A percentile compares a stretch with the other conserved stretches of the same genome.
These are phyloP conservation scores for Scolopax mira DNA, from an alignment of 2,113 vertebrate genomes.

Conservation along the genomic window DNA sequence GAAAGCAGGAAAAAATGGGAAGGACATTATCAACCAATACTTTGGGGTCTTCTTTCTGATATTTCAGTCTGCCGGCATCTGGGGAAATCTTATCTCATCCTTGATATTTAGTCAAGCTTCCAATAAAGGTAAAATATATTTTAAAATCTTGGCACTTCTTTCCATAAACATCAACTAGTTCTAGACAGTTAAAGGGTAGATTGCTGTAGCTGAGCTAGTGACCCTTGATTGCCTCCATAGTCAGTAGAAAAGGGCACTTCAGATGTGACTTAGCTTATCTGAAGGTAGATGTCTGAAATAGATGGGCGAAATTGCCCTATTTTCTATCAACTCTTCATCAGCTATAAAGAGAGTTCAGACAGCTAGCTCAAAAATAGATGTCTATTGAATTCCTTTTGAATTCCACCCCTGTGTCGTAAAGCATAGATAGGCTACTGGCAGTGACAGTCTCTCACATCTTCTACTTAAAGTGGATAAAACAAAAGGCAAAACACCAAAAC, in stretches of 20 bases:
- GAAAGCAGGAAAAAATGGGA: slow-evolving; percentile 68
- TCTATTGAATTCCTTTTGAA: background rate
- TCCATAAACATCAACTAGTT: background rate
- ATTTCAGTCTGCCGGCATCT: slow-evolving; percentile 90
- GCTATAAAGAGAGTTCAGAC: background rate
- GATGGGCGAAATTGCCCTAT: background rate
- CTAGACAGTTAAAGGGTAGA: background rate
- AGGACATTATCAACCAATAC: slow-evolving; percentile 87
- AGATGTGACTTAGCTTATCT: background rate
- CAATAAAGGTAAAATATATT: slow-evolving; percentile 73
- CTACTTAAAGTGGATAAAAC: background rate
- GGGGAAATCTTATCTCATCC: slow-evolving; percentile 96
- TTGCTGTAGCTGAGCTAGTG: background rate
- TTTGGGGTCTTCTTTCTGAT: slow-evolving; percentile 96
- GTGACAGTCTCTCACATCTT: background rate
- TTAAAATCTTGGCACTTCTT: background rate
- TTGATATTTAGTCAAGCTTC: slow-evolving; percentile 84
- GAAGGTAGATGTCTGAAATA: background rate
- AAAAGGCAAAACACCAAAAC: background rate
- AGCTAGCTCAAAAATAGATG: background rate
- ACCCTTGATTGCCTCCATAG: background rate
- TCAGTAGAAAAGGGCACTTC: background rate
- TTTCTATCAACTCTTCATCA: background rate
- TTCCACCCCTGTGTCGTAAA: background rate
- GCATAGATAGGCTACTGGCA: background rate